Conservation (phyloP, 2,113 vertebrate genomes). For the Tachysurus fulvidraco region DNA sequence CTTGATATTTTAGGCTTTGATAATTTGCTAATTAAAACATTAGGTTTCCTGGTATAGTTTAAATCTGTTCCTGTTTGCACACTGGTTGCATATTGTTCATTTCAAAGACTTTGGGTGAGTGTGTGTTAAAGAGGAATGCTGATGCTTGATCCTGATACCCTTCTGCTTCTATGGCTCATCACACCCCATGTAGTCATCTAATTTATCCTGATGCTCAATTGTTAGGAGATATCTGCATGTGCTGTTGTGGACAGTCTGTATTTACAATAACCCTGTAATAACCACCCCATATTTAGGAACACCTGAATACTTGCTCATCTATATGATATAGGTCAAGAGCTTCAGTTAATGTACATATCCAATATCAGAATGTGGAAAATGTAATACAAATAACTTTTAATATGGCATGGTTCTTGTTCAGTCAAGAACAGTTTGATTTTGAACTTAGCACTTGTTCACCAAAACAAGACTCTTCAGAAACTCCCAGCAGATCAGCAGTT, state of each 20-base stretch:
- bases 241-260: background rate
- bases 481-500: background rate
- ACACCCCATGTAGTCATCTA: background rate
- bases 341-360: background rate
- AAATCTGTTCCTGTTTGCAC: background rate
- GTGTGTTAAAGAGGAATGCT: background rate
- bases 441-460: background rate
- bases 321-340: background rate
- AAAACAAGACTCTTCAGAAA: background rate
- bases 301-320: background rate
- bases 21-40: background rate
- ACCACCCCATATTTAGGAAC: background rate
- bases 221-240: background rate
- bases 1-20: background rate
- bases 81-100: background rate
- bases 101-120: background rate
- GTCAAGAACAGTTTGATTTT: background rate
- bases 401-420: background rate
- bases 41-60: background rate
- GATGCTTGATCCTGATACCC: background rate
- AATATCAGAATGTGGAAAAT: background rate
- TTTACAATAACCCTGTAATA: background rate
- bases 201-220: background rate
- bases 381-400: background rate
- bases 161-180: background rate